Base-by-base conservation (phyloP, 2,113 vertebrate genomes). In the Gavialis gangeticus region DNA sequence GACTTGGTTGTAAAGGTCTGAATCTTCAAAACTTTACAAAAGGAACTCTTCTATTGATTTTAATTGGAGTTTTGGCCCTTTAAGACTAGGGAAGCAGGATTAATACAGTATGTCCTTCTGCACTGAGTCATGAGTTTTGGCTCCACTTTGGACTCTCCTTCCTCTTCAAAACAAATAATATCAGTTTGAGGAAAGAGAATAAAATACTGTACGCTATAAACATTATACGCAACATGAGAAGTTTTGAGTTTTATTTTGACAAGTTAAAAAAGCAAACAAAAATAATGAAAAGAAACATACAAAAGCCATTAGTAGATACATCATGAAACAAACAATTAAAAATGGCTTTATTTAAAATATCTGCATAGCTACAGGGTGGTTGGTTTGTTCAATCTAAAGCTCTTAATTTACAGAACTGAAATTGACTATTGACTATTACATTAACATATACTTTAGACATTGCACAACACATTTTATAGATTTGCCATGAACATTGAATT, bases 161-260 rank as follows among this genome's bases (percentile, higher is more conserved):
- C 46, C 46, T 46, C 46, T 46, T 46, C 46, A 46, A 46, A 46
- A 46, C 46, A 46, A 46, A 9, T 46, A 46, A 46, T 46, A 46
- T 46, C 46, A 46, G 46, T 46, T 46, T 46, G 46, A 46, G 46
- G 46, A 46, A 46, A 46, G 46, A 46, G 46, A 46, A 46, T 46
- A 46, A 46, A 46, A 46, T 46, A 46, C 46, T 46, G 46, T 46
- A 46, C 9, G 46, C 46, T 46, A 46, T 46, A 46, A 46, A 46
- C 7, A 46, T 46, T 46, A 46, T 46, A 46, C 7, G 46, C 46
- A 46, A 46, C 46, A 46, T 46, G 46, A 46, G 46, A 67, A 5
- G 10, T 55, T 75, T 12, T 66, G 63, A 56, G 62, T 60, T 92
- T 96, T 92, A 95, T 96, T 46, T 96, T 89, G 55, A 84, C 19